phyloP scores from a whole-genome alignment of 1,140 invertebrate genomes.

The Phenacoccus solenopsis region DNA sequence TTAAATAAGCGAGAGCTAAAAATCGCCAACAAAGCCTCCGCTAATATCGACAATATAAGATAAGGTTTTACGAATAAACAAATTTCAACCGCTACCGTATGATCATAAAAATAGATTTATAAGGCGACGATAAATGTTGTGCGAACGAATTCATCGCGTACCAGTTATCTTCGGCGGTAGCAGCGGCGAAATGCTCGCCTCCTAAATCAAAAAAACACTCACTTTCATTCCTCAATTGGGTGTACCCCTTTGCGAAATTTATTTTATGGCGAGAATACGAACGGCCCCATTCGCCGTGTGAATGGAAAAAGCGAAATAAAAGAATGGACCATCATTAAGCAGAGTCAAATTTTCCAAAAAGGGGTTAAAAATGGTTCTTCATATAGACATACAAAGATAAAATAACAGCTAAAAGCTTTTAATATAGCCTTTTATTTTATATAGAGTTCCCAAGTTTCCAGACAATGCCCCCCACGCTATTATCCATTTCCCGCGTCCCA shows the following conservation, averaged over 20 bases:
- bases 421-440: conserved; percentile 3
- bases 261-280: no score
- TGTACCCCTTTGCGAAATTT: neutral
- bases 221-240: neutral
- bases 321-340: conserved; percentile 1
- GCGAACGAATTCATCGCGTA: no score
- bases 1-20: no score
- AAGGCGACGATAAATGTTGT: no score
- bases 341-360: neutral
- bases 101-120: no score
- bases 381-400: neutral
- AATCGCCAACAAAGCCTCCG: no score
- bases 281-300: neutral
- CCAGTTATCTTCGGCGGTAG: no score
- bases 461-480: neutral
- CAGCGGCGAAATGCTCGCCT: no score
- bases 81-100: no score
- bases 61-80: no score
- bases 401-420: conserved; percentile 3
- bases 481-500: neutral
- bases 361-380: neutral
- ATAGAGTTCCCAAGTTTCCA: neutral
- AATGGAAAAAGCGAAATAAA: neutral
- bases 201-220: no score
- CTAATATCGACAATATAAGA: no score